Conservation (phyloP, 2,113 vertebrate genomes). For the Stercorarius parasiticus region DNA sequence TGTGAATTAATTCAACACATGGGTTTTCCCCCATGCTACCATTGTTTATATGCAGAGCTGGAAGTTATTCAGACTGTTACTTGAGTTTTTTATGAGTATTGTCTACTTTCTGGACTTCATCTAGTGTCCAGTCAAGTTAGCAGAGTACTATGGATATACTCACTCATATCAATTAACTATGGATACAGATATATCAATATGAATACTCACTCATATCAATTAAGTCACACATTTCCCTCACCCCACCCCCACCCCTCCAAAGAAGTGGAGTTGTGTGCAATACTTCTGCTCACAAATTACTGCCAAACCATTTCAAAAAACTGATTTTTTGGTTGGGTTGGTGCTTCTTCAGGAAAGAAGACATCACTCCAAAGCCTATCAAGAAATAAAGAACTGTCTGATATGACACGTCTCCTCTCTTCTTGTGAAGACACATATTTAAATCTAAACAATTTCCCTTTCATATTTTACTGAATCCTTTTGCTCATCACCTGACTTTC, state of each 20-base stretch:
- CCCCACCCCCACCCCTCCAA: too few species aligned
- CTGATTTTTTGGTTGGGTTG: not conserved
- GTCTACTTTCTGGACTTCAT: not conserved
- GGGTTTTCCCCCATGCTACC: fast-evolving
- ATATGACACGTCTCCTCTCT: fast-evolving
- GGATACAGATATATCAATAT: too few species aligned
- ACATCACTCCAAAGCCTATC: not conserved
- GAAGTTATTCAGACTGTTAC: not conserved
- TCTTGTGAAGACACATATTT: not conserved
- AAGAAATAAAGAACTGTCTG: not conserved
- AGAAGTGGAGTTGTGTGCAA: not conserved
- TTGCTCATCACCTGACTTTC: not conserved
- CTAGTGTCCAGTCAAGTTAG: not conserved
- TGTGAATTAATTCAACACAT: not conserved
- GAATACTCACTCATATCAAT: not conserved
- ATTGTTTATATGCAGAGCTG: not conserved
- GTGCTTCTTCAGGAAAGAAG: not conserved
- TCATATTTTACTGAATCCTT: not conserved
- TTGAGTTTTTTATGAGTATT: not conserved
- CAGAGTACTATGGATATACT: not conserved
- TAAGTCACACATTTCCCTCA: not conserved
- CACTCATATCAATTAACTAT: not conserved
- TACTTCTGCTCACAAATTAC: not conserved
- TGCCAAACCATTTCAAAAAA: not conserved
- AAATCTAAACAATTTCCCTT: not conserved